A percentile compares a stretch with the other conserved stretches of the same genome.
These are phyloP conservation scores for Agriopis aurantiaria DNA, from an alignment of 2,888 invertebrate genomes.

Conservation along the genomic window DNA sequence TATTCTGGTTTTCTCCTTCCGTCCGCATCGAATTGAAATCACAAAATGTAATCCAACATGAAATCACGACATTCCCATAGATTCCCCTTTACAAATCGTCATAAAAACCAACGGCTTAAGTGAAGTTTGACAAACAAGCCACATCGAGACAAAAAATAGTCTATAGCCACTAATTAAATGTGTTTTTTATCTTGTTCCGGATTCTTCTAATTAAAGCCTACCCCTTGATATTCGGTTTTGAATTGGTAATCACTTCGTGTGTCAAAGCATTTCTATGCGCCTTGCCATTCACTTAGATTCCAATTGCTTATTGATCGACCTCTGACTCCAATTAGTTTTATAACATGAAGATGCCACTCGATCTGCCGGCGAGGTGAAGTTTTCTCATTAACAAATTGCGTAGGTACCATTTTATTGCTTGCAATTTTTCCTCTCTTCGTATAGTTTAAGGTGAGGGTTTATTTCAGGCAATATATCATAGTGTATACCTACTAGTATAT, in stretches of 20 bases:
- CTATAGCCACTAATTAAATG: slow-evolving; percentile 41
- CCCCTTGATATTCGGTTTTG: slow-evolving; percentile 70
- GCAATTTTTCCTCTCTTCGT: not conserved
- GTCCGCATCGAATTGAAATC: too few species aligned
- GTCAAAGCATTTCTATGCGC: slow-evolving; percentile 71
- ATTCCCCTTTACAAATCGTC: not conserved
- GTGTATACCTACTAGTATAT: too few species aligned
- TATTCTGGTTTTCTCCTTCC: too few species aligned
- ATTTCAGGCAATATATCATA: not conserved
- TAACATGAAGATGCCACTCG: slow-evolving; percentile 32
- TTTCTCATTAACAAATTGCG: slow-evolving; percentile 38
- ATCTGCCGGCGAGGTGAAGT: slow-evolving; percentile 28
- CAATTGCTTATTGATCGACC: slow-evolving; percentile 46
- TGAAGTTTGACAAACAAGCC: slow-evolving; percentile 32
- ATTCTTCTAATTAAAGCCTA: slow-evolving; percentile 78
- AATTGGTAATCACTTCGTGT: slow-evolving; percentile 80
- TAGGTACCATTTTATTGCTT: slow-evolving; percentile 3
- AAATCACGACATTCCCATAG: not conserved
- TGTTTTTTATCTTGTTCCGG: slow-evolving; percentile 45
- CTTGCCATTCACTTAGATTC: slow-evolving; percentile 42
- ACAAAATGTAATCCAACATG: too few species aligned
- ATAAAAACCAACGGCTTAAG: not conserved
- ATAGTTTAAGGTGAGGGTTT: not conserved
- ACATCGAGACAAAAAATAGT: slow-evolving; percentile 21
- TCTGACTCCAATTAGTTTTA: slow-evolving; percentile 46